Evolutionary conservation across 2,113 vertebrate genomes (phyloP).

Genomic region (Calidris pygmaea): DNA sequence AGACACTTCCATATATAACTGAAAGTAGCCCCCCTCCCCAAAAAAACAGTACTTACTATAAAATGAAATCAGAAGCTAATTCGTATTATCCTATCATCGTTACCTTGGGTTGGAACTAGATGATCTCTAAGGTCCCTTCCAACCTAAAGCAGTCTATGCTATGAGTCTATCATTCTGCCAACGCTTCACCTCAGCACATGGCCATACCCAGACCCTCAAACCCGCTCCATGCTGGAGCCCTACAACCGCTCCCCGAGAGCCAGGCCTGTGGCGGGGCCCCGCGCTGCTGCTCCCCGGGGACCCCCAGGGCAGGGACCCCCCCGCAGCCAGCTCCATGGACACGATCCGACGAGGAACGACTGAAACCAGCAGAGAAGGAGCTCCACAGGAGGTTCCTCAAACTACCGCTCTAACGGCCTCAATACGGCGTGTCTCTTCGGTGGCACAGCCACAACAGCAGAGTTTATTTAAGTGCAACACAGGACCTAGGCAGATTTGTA

Average conservation of each 20-base stretch:
- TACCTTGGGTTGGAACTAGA: not conserved
- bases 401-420: not conserved
- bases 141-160: not conserved
- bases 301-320: not conserved
- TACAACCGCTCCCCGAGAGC: not conserved
- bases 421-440: not conserved
- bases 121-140: not conserved
- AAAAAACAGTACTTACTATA: not conserved
- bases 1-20: not conserved
- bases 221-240: not conserved
- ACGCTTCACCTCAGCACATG: not conserved
- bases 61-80: not conserved
- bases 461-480: not conserved
- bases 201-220: no score
- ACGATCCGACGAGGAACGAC: rapidly evolving
- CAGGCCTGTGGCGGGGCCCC: not conserved
- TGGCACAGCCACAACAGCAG: not conserved
- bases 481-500: not conserved
- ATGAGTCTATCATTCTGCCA: not conserved
- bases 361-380: not conserved
- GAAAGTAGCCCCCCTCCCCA: not conserved
- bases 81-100: rapidly evolving
- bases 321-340: no score
- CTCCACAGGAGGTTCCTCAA: not conserved
- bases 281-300: not conserved